Base-by-base conservation (phyloP, 2,113 vertebrate genomes). In the Phocoena phocoena region DNA sequence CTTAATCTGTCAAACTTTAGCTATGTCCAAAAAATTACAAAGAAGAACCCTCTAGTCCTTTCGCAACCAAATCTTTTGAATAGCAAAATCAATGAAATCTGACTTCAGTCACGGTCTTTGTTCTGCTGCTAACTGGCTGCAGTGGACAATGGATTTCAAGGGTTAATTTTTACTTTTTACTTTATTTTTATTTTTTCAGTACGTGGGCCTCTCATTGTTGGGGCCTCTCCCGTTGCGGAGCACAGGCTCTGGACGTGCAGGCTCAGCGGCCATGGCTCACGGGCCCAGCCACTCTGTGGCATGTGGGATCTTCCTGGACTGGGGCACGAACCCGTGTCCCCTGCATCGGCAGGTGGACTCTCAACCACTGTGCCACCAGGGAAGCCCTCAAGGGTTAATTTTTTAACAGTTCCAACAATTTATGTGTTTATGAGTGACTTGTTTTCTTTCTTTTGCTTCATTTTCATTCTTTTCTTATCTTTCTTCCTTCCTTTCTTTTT, bases 41-140 rank as follows among this genome's bases (percentile, higher is more conserved):
- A 93, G 53, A 83, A 33, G 55, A 84, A 55, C 3, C 17, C 5
- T 67, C 63, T 1, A 8, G 20, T 74, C 21, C 2, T n/a, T 53
- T 73, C 76, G 18, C 44, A 91, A n/a, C 9, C 21, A 70, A 81
- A 41, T 33, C 25, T 79, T 65, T 97, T 47, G 90, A 62, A 84
- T 47, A 74, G 67, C 44, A 80, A 55, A 96, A 47, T 23, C 1
- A 0, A 70, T 41, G 71, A 58, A 91, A 76, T 44, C 7, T 71
- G 8, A 50, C 2, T 31, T 71, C 53, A 60, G 1, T 26, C 26
- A n/a, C 8, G 20, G 36, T 74, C 26, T 71, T 60, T 14, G 12
- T 13, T 50, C 68, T 65, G 36, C n/a, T 18, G 50, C 8, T 41
- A 62, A 58, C 8, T 44, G 31, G 38, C 13, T 58, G 15, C 6